Conservation (phyloP, 2,113 vertebrate species). For the Brienomyrus brachyistius region DNA sequence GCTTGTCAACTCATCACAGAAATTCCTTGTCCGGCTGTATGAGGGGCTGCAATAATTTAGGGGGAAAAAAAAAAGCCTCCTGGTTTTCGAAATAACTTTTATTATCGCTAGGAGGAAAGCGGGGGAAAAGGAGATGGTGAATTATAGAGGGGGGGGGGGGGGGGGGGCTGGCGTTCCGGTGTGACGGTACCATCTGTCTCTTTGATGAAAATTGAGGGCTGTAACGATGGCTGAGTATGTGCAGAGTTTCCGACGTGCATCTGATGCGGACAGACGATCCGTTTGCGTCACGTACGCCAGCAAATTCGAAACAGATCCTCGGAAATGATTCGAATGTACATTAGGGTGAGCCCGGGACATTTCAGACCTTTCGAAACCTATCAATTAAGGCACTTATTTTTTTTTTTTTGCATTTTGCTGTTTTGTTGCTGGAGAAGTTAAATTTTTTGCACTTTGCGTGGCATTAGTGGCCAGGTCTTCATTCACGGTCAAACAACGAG, state of each 20-base stretch:
- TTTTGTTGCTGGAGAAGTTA: background rate
- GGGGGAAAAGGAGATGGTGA: conserved; percentile 32
- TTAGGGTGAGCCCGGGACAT: background rate
- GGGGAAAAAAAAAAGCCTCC: conserved; percentile 21
- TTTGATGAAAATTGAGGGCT: conserved; percentile 42
- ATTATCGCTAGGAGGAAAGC: conserved; percentile 33
- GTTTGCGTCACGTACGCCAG: background rate
- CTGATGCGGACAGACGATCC: conserved; percentile 3
- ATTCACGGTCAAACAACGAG: background rate
- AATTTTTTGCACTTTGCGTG: background rate
- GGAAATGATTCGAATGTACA: background rate
- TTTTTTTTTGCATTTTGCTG: background rate
- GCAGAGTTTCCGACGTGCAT: background rate
- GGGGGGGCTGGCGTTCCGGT: conserved; percentile 23
- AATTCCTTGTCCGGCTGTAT: conserved; percentile 51
- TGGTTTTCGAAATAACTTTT: conserved; percentile 51
- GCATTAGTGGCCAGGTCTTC: background rate
- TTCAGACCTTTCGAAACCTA: background rate
- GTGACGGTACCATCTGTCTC: conserved; percentile 43
- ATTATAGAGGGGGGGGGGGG: conserved; percentile 33
- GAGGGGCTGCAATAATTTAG: conserved; percentile 47
- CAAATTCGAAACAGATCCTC: background rate
- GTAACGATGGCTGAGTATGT: background rate
- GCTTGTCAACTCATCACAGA: conserved; percentile 58
- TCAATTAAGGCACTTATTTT: background rate